phyloP scores from a whole-genome alignment of 1,140 invertebrate genomes.

The Drosophila gunungcola region DNA sequence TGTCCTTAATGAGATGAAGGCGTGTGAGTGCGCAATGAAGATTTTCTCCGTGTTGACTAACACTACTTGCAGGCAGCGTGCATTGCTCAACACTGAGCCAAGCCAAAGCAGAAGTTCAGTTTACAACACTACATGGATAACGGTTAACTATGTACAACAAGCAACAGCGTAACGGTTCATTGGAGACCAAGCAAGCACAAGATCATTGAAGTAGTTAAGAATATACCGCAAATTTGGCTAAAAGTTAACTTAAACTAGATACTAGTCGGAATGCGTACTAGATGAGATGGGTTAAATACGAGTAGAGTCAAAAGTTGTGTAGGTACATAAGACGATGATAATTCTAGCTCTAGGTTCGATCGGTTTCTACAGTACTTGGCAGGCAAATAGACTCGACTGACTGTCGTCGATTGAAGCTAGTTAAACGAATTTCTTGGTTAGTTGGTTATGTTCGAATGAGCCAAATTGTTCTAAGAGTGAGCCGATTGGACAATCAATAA shows the following conservation, averaged over 20 bases:
- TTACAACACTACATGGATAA: constrained; percentile 34
- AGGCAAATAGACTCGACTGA: constrained; percentile 36
- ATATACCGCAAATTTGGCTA: constrained; percentile 22
- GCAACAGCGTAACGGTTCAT: constrained; percentile 8
- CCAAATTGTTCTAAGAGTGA: constrained; percentile 41
- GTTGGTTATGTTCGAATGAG: constrained; percentile 8
- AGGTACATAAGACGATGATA: constrained; percentile 12
- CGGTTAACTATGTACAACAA: background rate
- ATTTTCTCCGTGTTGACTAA: constrained; percentile 9
- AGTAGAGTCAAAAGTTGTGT: constrained; percentile 14
- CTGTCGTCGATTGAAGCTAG: constrained; percentile 18
- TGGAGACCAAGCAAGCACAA: constrained; percentile 12
- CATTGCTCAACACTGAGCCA: constrained; percentile 24
- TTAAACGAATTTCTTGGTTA: constrained; percentile 29
- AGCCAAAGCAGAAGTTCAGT: constrained; percentile 18
- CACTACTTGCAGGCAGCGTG: constrained; percentile 35
- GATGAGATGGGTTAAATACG: constrained; percentile 30
- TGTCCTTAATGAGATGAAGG: constrained; percentile 6
- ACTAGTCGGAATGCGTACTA: constrained; percentile 25
- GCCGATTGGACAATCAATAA: constrained; percentile 2
- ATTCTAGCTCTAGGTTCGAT: constrained; percentile 33
- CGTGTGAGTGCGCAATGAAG: constrained; percentile 12
- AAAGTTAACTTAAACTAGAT: constrained; percentile 43
- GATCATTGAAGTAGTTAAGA: constrained; percentile 6
- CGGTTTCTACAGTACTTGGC: constrained; percentile 35